These are phyloP conservation scores for Hypolimnas misippus DNA, from an alignment of 2,888 invertebrate genomes.

Conservation along the genomic window DNA sequence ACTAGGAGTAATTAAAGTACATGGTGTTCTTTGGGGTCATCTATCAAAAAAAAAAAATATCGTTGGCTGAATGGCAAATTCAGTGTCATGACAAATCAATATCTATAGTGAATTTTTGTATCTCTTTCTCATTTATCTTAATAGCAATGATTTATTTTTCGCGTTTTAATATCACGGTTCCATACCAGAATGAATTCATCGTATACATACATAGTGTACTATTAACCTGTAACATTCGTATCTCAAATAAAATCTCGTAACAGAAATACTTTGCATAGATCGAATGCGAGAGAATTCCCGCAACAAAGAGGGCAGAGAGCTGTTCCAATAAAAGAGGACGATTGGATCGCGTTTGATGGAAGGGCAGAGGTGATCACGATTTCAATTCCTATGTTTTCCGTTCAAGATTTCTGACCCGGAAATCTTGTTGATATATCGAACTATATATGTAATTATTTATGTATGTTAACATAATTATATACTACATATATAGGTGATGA, in stretches of 20 bases:
- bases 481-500: no score
- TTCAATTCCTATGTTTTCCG: slow-evolving; percentile 44
- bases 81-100: no score
- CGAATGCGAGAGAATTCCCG: slow-evolving; percentile 72
- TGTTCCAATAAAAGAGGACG: slow-evolving; percentile 74
- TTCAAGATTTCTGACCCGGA: slow-evolving; percentile 13
- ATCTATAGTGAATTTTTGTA: no score
- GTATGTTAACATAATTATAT: no score
- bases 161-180: not conserved
- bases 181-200: not conserved
- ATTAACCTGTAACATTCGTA: slow-evolving; percentile 12
- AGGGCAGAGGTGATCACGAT: slow-evolving; percentile 60
- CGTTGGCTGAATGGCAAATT: no score
- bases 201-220: not conserved
- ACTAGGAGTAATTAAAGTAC: no score
- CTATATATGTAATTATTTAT: no score
- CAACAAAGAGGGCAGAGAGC: slow-evolving; percentile 74
- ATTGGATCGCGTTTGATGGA: slow-evolving; percentile 76
- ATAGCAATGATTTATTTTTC: not conserved
- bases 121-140: no score
- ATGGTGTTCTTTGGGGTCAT: no score
- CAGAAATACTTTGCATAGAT: slow-evolving; percentile 80
- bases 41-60: no score
- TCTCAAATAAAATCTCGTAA: slow-evolving; percentile 76
- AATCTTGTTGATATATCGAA: not conserved